Percentiles rank a stretch among this genome's conserved stretches.
These are phyloP conservation scores for Cheilosia impressa DNA, from an alignment of 2,888 invertebrate genomes.

Conservation along the genomic window DNA sequence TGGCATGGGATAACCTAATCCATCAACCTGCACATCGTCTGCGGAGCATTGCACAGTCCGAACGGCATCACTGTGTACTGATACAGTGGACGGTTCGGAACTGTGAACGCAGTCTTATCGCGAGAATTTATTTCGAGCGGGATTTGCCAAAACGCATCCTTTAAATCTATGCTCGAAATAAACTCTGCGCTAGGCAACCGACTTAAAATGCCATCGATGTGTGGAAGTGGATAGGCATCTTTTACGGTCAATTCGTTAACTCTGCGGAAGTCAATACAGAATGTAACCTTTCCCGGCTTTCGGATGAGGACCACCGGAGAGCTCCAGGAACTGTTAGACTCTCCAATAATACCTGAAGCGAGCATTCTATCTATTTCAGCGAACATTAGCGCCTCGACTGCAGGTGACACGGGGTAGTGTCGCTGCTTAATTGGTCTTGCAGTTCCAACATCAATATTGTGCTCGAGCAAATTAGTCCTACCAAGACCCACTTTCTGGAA, in stretches of 20 bases:
- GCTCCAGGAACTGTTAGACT: background rate
- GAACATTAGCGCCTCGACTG: background rate
- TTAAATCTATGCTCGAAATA: too few species aligned
- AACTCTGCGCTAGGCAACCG: too few species aligned
- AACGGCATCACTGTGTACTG: conserved; percentile 71
- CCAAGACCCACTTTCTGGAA: background rate
- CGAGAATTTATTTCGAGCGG: background rate
- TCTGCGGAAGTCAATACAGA: too few species aligned
- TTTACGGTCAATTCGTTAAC: too few species aligned
- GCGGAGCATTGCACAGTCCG: conserved; percentile 53
- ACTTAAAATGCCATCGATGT: too few species aligned
- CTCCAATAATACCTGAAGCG: background rate
- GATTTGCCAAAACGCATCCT: too few species aligned
- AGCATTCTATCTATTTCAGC: too few species aligned
- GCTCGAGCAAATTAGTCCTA: background rate
- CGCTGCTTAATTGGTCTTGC: background rate
- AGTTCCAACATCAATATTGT: background rate
- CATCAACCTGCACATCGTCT: conserved; percentile 60
- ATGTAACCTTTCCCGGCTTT: too few species aligned
- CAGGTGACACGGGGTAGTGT: background rate
- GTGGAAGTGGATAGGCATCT: too few species aligned
- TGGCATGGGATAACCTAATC: conserved; percentile 10
- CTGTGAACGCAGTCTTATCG: background rate
- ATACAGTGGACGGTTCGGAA: conserved; percentile 40
- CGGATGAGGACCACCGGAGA: background rate